phyloP scores from a whole-genome alignment of 2,113 vertebrate genomes.

The Motacilla tschutschensis region DNA sequence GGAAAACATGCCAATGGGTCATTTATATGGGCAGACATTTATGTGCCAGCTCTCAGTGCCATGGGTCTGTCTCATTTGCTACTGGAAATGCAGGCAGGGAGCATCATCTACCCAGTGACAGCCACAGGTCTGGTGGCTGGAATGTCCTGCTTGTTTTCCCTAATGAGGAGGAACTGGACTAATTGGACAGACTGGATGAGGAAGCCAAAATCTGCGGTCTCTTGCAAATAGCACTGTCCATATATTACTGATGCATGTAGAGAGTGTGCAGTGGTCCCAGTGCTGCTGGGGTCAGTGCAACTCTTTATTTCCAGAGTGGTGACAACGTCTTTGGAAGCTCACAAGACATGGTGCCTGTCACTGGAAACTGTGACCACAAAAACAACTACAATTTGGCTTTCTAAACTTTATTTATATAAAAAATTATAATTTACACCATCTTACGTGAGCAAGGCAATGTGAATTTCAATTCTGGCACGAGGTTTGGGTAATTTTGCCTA shows the following conservation, averaged over 20 bases:
- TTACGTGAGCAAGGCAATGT: neutral
- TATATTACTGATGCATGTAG: neutral
- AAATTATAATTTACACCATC: neutral
- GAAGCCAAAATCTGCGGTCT: fast-evolving
- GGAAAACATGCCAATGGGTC: neutral
- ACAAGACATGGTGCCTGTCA: neutral
- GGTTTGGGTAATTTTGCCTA: neutral
- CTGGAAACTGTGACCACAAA: neutral
- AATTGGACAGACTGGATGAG: neutral
- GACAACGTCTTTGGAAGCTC: neutral
- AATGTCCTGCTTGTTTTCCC: neutral
- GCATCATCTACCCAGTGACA: neutral
- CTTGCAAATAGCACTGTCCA: neutral
- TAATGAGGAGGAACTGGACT: neutral
- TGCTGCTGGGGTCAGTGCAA: neutral
- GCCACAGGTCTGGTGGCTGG: neutral
- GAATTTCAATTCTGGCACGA: neutral
- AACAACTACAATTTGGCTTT: neutral
- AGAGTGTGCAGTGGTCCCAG: neutral
- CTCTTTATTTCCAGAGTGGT: neutral
- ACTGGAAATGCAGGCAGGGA: neutral
- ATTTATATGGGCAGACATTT: neutral
- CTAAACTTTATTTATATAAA: neutral
- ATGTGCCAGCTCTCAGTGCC: neutral
- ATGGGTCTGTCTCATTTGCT: neutral